Evolutionary conservation across 2,113 vertebrate genomes (phyloP).

Genomic region (Neolamprologus longior): DNA sequence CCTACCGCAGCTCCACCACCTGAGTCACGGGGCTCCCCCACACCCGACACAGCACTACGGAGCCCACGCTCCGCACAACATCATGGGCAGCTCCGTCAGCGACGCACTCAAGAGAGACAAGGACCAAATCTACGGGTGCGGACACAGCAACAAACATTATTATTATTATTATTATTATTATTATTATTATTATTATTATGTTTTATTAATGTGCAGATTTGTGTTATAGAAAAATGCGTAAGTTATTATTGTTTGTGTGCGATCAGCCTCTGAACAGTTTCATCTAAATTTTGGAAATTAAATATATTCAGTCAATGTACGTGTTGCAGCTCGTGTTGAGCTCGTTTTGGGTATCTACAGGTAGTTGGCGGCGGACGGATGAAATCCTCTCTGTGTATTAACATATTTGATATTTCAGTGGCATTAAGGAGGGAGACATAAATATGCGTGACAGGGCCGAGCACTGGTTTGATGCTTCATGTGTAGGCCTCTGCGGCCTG

Average conservation of each 20-base stretch:
- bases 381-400: not conserved
- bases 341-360: not conserved
- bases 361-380: not conserved
- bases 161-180: not conserved
- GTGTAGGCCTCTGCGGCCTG: not conserved
- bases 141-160: not conserved
- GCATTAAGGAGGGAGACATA: not conserved
- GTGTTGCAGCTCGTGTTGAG: not conserved
- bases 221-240: not conserved
- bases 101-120: constrained; percentile 94
- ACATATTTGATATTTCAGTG: not conserved
- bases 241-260: not conserved
- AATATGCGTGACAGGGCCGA: not conserved
- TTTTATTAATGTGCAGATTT: not conserved
- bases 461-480: not conserved
- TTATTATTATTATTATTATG: not conserved
- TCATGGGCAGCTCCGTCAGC: constrained; percentile 90
- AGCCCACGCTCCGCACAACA: constrained; percentile 87
- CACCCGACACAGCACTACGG: constrained; percentile 92
- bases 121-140: constrained; percentile 94
- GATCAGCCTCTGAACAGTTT: not conserved
- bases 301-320: not conserved
- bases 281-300: not conserved
- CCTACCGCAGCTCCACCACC: constrained; percentile 88
- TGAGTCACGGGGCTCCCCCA: constrained; percentile 89